phyloP scores from a whole-genome alignment of 2,113 vertebrate genomes.

The Gadus macrocephalus region DNA sequence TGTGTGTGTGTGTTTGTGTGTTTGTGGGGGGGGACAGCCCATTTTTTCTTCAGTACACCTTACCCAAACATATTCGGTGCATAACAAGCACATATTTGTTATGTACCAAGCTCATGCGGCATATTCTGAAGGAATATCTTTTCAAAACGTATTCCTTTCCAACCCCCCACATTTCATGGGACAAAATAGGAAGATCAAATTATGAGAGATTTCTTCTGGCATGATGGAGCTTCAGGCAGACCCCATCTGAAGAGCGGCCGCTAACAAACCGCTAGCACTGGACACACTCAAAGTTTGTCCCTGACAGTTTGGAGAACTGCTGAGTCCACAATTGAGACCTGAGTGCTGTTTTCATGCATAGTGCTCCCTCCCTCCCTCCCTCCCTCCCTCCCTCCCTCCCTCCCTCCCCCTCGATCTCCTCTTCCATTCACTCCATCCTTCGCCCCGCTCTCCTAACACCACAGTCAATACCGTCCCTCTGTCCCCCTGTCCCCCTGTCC shows the following conservation, averaged over 20 bases:
- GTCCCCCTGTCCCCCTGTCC: constrained; percentile 19
- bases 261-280: constrained; percentile 27
- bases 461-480: constrained; percentile 37
- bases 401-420: constrained; percentile 1
- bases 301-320: constrained; percentile 56
- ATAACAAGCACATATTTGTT: no score
- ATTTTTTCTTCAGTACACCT: no score
- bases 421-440: not conserved
- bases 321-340: constrained; percentile 63
- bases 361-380: constrained; percentile 34
- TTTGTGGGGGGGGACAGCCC: constrained; percentile 8
- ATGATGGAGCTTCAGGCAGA: no score
- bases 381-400: constrained; percentile 35
- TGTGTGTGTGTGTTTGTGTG: not conserved
- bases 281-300: constrained; percentile 61
- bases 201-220: no score
- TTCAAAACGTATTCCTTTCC: no score
- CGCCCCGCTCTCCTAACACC: constrained; percentile 28
- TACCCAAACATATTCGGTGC: no score
- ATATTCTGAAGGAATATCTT: not conserved
- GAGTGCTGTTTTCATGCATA: constrained; percentile 67
- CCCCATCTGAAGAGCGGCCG: not conserved
- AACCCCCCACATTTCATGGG: no score
- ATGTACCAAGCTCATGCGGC: constrained; percentile 15
- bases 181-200: no score